phyloP scores from a whole-genome alignment of 2,113 vertebrate genomes.

The Eclectus roratus region DNA sequence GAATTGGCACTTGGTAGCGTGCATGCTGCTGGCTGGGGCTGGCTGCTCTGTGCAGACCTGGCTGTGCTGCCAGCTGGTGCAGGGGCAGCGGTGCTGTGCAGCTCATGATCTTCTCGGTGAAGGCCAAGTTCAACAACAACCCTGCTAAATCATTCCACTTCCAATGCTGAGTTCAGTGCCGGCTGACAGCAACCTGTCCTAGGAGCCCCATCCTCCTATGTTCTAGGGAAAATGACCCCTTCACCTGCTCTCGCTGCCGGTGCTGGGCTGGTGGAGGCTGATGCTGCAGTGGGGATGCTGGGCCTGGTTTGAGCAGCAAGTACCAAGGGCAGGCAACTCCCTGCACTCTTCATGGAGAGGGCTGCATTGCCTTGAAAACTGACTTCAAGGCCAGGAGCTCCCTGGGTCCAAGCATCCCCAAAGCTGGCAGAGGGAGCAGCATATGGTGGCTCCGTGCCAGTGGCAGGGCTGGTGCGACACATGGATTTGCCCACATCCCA shows the following conservation, averaged over 20 bases:
- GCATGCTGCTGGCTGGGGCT: neutral
- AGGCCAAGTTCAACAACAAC: neutral
- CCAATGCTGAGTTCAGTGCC: neutral
- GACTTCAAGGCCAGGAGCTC: neutral
- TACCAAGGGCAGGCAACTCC: neutral
- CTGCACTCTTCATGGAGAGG: neutral
- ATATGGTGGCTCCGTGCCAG: fast-evolving
- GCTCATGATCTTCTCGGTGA: fast-evolving
- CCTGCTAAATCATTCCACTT: neutral
- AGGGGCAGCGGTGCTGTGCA: fast-evolving
- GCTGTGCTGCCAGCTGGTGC: neutral
- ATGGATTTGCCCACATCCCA: neutral
- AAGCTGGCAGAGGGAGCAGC: neutral
- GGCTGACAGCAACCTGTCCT: neutral
- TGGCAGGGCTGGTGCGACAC: neutral
- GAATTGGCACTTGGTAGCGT: fast-evolving
- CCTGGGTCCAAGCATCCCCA: neutral
- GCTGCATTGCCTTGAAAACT: neutral
- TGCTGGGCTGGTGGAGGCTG: neutral
- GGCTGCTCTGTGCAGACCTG: too few species aligned
- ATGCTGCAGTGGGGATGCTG: neutral
- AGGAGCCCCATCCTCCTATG: neutral
- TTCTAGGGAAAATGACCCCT: neutral
- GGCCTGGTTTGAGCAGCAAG: neutral
- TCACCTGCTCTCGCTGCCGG: neutral